phyloP scores from a whole-genome alignment of 2,113 vertebrate genomes.

The Arvicanthis niloticus region DNA sequence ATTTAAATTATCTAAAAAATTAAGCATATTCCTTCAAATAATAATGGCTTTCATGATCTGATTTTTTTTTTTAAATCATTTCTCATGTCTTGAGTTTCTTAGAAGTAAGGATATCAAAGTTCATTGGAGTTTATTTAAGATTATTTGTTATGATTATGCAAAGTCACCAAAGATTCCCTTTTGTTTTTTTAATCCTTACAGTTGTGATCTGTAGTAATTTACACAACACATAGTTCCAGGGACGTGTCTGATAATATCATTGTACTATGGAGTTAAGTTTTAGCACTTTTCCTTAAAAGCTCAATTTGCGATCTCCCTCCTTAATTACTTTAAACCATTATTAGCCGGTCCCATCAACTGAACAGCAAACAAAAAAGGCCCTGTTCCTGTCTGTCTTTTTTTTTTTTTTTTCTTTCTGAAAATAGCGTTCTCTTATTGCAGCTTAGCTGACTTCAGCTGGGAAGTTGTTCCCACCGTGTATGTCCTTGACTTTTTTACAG shows the following conservation, averaged over 20 bases:
- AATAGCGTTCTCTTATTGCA: conserved; percentile 59
- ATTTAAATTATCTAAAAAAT: conserved; percentile 85
- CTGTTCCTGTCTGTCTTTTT: conserved; percentile 63
- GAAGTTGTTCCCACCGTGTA: conserved; percentile 70
- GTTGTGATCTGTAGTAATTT: conserved; percentile 38
- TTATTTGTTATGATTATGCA: conserved; percentile 73
- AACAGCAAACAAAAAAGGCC: conserved; percentile 3
- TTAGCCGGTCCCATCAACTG: conserved; percentile 69
- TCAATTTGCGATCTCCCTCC: conserved; percentile 71
- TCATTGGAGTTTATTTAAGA: conserved; percentile 75
- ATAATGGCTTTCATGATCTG: conserved; percentile 82
- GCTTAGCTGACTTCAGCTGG: conserved; percentile 31
- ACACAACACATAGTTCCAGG: not conserved
- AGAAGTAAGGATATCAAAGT: conserved; percentile 62
- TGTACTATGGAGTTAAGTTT: conserved; percentile 44
- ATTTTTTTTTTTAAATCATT: conserved; percentile 78
- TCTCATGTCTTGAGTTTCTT: conserved; percentile 77
- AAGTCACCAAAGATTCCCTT: not conserved
- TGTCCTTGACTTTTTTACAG: conserved; percentile 72
- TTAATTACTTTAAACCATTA: conserved; percentile 80
- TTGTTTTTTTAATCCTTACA: conserved; percentile 47
- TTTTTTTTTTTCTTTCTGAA: conserved; percentile 80
- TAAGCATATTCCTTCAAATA: conserved; percentile 83
- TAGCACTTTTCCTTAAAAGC: conserved; percentile 72
- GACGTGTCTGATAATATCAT: not conserved